Conservation (phyloP, 1,140 invertebrate species). For the Drosophila suzukii region DNA sequence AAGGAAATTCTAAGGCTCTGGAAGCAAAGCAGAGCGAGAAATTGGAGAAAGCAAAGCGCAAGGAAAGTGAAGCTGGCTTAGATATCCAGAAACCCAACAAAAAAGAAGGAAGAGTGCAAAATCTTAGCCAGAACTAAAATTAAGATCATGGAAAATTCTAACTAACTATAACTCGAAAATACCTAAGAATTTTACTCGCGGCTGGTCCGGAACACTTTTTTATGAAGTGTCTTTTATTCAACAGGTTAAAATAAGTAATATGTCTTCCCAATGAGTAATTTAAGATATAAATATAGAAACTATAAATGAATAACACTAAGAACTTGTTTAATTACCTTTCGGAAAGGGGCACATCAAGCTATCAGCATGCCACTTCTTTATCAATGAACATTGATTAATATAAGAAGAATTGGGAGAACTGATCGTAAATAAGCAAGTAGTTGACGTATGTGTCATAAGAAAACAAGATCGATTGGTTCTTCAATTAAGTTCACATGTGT, state of each 20-base stretch:
- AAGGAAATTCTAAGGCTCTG: constrained; percentile 39
- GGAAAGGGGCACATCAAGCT: not conserved
- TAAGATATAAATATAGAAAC: constrained; percentile 30
- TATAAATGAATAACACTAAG: not conserved
- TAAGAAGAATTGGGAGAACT: constrained; percentile 12
- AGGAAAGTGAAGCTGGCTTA: constrained; percentile 6
- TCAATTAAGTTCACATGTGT: constrained; percentile 41
- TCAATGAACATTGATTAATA: constrained; percentile 22
- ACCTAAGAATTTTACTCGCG: not conserved
- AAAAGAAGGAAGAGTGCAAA: not conserved
- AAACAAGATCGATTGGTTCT: constrained; percentile 33
- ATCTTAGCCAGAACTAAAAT: not conserved
- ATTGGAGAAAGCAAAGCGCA: constrained; percentile 4
- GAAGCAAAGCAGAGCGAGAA: constrained; percentile 14
- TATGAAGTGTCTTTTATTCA: constrained; percentile 10
- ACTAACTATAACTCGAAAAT: constrained; percentile 12
- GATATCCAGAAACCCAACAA: not conserved
- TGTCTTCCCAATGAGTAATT: constrained; percentile 13
- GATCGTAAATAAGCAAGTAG: constrained; percentile 19
- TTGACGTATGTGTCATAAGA: constrained; percentile 18
- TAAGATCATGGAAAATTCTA: not conserved
- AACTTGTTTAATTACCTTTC: constrained; percentile 13
- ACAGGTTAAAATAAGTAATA: constrained; percentile 10
- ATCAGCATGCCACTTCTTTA: constrained; percentile 1
- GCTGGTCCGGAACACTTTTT: constrained; percentile 32